Evolutionary conservation across 1,140 invertebrate species (phyloP), one percentile per base, ranked within the genome.

Genomic region (Drosophila ercepeae): DNA sequence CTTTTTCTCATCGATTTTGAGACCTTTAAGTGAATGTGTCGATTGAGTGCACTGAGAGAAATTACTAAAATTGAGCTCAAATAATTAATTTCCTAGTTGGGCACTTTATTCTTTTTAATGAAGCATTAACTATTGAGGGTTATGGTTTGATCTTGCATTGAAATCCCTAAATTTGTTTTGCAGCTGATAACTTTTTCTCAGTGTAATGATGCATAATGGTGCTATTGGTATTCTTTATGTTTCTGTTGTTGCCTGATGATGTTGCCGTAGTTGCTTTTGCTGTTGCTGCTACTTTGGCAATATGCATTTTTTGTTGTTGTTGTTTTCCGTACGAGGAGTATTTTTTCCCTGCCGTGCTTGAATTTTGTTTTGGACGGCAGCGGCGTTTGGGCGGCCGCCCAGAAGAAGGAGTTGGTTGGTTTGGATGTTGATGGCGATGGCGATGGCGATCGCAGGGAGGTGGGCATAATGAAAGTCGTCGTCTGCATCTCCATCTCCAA

Each of bases 1-100:
- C 78, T 61, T 86, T 90, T 89, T 89, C 78, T 78, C 88, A 90
- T 90, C 82, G 89, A 90, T 83, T 88, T 86, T 90, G 53, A 76
- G 78, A 79, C 73, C 88, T 81, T 77, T 90, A 90, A 90, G 78
- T 90, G 88, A 90, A 81, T 88, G 78, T 88, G 75, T 89, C 61
- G 88, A 82, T 76, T 83, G 78, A 63, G 44, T 79, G 73, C 88
- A 90, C 88, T 75, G 88, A 1, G 16, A 77, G 58, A 89, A 90
- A 73, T 60, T 4, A 18, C 3, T 7, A 0, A 1, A 8, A 16
- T 13, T 3, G 6, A 5, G 4, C 5, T 23, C 21, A 13, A 44
- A 32, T 23, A 27, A n/a, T n/a, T n/a, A n/a, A n/a, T n/a, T n/a
- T n/a, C n/a, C n/a, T n/a, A n/a, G n/a, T n/a, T n/a, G n/a, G n/a